Percentiles rank a stretch among this genome's conserved stretches.
These are phyloP conservation scores for Sorex maritimensis DNA, from an alignment of 2,797 vertebrate genomes.

Conservation along the genomic window DNA sequence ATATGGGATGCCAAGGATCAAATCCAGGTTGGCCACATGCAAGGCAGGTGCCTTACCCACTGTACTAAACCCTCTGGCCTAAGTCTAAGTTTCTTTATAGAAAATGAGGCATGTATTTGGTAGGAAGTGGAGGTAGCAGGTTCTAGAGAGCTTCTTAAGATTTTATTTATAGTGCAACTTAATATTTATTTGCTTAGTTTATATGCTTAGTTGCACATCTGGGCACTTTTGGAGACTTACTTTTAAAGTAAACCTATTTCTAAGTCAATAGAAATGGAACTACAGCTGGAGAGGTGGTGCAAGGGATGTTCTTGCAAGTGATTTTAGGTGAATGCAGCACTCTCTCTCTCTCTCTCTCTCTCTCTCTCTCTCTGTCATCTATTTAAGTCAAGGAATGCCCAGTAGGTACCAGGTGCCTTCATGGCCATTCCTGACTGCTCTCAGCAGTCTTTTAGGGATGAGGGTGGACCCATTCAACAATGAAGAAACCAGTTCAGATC, in stretches of 20 bases:
- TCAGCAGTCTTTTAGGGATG: conserved; percentile 39
- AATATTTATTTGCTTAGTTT: too few relatives aligned
- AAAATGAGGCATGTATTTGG: conserved; percentile 2
- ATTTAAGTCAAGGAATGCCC: conserved; percentile 70
- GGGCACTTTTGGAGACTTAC: conserved; percentile 47
- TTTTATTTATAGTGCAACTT: conserved; percentile 44
- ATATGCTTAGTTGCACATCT: not conserved
- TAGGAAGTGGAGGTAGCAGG: not conserved
- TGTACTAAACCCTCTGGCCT: too few relatives aligned
- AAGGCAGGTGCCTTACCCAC: too few relatives aligned
- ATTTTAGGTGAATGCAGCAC: conserved; percentile 58
- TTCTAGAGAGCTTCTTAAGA: not conserved
- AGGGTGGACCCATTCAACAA: conserved; percentile 60
- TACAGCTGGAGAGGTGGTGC: not conserved
- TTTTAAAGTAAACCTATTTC: conserved; percentile 67
- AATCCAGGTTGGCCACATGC: too few relatives aligned
- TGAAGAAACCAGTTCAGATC: conserved; percentile 56
- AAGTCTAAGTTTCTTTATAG: not conserved
- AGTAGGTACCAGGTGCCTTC: conserved; percentile 66
- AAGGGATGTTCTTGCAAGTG: conserved; percentile 13
- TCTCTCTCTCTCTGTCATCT: conserved; percentile 45
- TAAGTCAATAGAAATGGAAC: conserved; percentile 57
- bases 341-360: conserved; percentile 69
- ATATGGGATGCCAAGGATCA: too few relatives aligned
- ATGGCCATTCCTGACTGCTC: conserved; percentile 77